phyloP scores from a whole-genome alignment of 2,797 vertebrate genomes.

The Sarcoramphus papa region DNA sequence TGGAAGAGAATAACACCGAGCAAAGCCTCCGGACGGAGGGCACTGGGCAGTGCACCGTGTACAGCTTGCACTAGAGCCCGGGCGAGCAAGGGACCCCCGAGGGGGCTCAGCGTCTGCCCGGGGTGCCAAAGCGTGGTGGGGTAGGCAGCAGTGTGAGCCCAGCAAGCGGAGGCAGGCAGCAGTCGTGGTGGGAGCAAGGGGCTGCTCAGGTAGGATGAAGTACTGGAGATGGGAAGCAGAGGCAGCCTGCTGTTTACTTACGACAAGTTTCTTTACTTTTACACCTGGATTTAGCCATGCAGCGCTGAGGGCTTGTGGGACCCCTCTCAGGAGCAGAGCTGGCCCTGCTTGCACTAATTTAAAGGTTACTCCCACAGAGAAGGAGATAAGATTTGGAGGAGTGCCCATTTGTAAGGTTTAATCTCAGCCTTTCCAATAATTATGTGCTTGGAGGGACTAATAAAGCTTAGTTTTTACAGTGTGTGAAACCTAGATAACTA shows the following conservation, averaged over 20 bases:
- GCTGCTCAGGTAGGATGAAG: background rate
- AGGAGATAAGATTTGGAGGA: constrained; percentile 31
- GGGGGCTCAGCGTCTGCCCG: background rate
- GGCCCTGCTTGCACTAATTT: background rate
- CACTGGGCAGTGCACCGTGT: fast-evolving
- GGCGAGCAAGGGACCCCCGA: background rate
- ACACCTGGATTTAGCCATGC: background rate
- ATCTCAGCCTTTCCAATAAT: background rate
- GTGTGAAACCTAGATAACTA: background rate
- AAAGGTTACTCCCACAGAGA: background rate
- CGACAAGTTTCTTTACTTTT: background rate
- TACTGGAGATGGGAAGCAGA: background rate
- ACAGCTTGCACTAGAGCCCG: background rate
- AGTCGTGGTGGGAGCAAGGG: background rate
- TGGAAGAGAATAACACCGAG: background rate
- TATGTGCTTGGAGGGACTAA: background rate
- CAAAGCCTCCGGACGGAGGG: background rate
- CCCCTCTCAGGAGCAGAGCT: background rate
- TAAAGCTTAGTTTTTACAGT: constrained; percentile 1
- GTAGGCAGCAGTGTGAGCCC: background rate
- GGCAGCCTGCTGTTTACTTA: background rate
- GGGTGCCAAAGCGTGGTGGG: background rate
- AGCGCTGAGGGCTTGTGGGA: background rate
- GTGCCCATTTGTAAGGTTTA: background rate
- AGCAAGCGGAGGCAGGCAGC: background rate